Conservation (phyloP, 2,888 invertebrate genomes). For the Deilephila elpenor region DNA sequence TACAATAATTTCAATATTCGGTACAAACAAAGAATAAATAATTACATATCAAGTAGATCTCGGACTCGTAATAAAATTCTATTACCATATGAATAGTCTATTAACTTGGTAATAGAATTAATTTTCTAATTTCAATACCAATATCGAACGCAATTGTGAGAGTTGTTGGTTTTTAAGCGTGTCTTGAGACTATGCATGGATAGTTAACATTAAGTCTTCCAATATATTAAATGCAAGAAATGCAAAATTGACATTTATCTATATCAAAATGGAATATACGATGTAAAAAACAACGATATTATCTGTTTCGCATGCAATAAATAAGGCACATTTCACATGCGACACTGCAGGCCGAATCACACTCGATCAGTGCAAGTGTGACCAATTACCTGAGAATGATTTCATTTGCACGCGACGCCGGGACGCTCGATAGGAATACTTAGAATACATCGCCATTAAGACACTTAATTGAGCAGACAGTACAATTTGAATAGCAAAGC, state of each 20-base stretch:
- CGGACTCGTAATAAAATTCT: too few relatives aligned
- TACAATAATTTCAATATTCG: too few relatives aligned
- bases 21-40: too few relatives aligned
- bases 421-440: slow-evolving; percentile 37
- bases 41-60: too few relatives aligned
- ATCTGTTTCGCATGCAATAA: neutral
- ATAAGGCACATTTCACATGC: slow-evolving; percentile 15
- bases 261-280: neutral
- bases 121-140: neutral
- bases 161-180: neutral
- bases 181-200: neutral
- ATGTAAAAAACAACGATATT: neutral
- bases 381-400: slow-evolving; percentile 49
- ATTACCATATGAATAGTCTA: too few relatives aligned
- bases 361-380: slow-evolving; percentile 40
- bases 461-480: slow-evolving; percentile 67
- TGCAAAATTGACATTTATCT: slow-evolving; percentile 9
- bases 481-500: slow-evolving; percentile 76
- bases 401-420: slow-evolving; percentile 47
- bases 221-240: slow-evolving; percentile 6
- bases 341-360: neutral
- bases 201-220: neutral
- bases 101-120: neutral
- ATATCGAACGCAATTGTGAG: neutral
- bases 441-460: slow-evolving; percentile 44